Evolutionary conservation across 2,888 invertebrate species (phyloP), one percentile per base, ranked within the genome.

Genomic region (Tipula unca): DNA sequence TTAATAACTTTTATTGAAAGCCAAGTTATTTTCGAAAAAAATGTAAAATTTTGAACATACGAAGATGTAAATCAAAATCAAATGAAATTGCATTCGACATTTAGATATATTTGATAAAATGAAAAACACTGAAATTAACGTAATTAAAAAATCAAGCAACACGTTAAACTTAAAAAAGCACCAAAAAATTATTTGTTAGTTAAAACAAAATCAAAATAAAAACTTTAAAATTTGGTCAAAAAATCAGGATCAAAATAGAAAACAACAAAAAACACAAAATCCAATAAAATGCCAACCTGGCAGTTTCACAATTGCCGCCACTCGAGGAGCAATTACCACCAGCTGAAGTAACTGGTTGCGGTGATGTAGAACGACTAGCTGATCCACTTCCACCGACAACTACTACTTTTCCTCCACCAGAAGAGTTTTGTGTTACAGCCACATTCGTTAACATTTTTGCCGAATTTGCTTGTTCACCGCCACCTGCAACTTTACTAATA

Each of bases 351-450:
- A 69, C 69, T 69, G 69, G 69, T 25, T 69, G 69, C 8, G 69
- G 69, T 69, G 69, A 69, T 69, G 69, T 69, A 69, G 69, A 69
- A 69, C 69, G 69, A 69, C 69, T 69, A 69, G 69, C 69, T 69
- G 69, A 35, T 83, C 83, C 83, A 83, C 83, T 35, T 83, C 83
- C 83, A 83, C 32, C 35, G 35, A 35, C 35, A 83, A 29, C 35
- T 32, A 29, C 83, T 83, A 29, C 83, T 32, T 83, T 83, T 17
- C 83, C 83, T 32, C 83, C 35, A 83, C 83, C 32, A 32, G 6
- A 5, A 17, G 35, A 17, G 32, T 14, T n/a, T 32, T 83, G 14
- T n/a, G 69, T 10, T 69, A 8, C 6, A 54, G 17, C 48, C 25
- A 25, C 20, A 83, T 83, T 29, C 17, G 10, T 32, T n/a, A 32